Percentiles rank a stretch among this genome's conserved stretches.
phyloP scores from a whole-genome alignment of 1,140 invertebrate genomes.

The Coptotermes formosanus region DNA sequence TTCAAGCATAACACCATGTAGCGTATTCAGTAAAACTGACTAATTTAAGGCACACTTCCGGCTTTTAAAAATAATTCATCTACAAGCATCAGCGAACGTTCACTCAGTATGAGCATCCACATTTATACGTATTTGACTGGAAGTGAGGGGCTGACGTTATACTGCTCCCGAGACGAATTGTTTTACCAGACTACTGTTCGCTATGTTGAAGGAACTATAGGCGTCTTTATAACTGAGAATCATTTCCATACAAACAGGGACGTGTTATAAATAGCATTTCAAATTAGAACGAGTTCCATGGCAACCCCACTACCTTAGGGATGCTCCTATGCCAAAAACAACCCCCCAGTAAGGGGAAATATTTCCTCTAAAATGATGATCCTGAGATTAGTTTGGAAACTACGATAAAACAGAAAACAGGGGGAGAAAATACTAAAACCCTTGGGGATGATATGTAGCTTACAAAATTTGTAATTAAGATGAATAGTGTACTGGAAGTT shows the following conservation, averaged over 20 bases:
- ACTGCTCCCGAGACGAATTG: too few species aligned
- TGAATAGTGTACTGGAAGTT: not conserved
- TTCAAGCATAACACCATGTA: too few species aligned
- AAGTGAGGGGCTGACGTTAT: too few species aligned
- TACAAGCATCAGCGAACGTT: too few species aligned
- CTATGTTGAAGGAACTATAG: too few species aligned
- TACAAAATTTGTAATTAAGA: constrained; percentile 13
- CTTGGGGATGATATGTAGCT: not conserved
- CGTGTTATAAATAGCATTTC: not conserved
- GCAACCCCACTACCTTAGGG: not conserved
- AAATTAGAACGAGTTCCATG: not conserved
- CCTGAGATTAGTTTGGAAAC: not conserved
- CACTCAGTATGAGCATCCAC: too few species aligned
- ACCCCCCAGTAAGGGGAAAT: not conserved
- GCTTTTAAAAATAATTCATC: too few species aligned
- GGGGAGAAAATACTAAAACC: not conserved
- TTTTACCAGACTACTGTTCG: too few species aligned
- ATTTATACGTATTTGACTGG: too few species aligned
- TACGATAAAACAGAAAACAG: not conserved
- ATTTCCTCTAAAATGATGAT: constrained; percentile 1
- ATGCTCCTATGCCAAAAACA: not conserved
- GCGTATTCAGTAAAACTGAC: too few species aligned
- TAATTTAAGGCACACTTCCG: too few species aligned
- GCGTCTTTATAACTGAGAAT: too few species aligned
- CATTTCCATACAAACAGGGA: not conserved